Percentiles rank a stretch among this genome's conserved stretches.
phyloP scores from a whole-genome alignment of 2,113 vertebrate species.

The Promerops cafer region DNA sequence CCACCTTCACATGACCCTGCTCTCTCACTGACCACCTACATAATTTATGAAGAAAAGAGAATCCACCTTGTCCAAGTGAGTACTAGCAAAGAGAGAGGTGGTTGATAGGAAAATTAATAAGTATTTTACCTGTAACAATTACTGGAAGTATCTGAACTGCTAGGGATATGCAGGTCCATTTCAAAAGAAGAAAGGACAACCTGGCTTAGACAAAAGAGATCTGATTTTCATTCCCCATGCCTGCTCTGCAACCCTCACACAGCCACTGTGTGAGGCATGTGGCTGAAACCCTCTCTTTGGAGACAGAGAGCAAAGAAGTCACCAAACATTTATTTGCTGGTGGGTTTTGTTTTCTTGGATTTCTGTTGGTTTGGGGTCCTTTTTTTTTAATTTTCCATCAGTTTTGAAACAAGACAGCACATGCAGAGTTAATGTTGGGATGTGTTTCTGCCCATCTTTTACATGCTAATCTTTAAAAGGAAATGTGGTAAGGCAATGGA shows the following conservation, averaged over 20 bases:
- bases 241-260: background rate
- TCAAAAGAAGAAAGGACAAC: background rate
- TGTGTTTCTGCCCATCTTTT: background rate
- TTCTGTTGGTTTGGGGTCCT: background rate
- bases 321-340: background rate
- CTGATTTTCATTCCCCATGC: background rate
- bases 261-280: background rate
- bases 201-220: background rate
- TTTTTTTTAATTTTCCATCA: background rate
- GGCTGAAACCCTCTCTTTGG: background rate
- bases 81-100: background rate
- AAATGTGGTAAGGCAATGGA: background rate
- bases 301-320: background rate
- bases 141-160: background rate
- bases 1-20: background rate
- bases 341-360: background rate
- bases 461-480: background rate
- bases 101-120: background rate
- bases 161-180: background rate
- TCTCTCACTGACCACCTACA: background rate
- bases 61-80: background rate
- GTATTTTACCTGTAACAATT: background rate
- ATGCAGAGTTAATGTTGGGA: background rate
- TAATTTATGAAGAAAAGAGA: background rate
- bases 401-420: background rate